Evolutionary conservation across 2,888 invertebrate genomes (phyloP), one percentile per base, ranked within the genome.

Genomic region (Andrena camellia): DNA sequence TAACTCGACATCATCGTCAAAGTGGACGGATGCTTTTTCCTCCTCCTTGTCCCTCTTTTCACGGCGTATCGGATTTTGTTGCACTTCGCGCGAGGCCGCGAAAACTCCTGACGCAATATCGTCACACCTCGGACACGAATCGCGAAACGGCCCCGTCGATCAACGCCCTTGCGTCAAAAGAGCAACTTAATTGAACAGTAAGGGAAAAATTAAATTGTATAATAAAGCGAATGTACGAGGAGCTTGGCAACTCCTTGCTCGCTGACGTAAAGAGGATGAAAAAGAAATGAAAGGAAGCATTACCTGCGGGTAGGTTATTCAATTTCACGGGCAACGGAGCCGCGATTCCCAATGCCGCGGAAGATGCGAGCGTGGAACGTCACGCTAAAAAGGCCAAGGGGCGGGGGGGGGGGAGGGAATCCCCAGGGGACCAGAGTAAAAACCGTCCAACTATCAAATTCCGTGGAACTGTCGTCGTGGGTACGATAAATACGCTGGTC

Each of bases 391-490:
- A 57, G 20, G 33, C 75, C 31, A 31, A 33, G 5, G 6, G 29
- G n/a, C n/a, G n/a, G n/a, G 63, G 13, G 67, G 26, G 26, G 23
- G 8, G n/a, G 31, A 31, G 33, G 10, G 33, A 29, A 35, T 72
- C 5, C 70, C 81, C 60, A 42, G 31, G 6, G 70, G 57, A 48
- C 13, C 2, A 10, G 20, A 20, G 73, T 75, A 85, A 88, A 84
- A 88, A 88, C 69, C 74, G 73, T 64, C 59, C 74, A 74, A 74
- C 86, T 76, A 88, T 86, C 85, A 79, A 86, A 88, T 88, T 86
- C 86, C 79, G 76, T 60, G 81, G 31, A 74, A 88, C 75, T 83
- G 79, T 86, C 83, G 86, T 66, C 86, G 72, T 17, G 86, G 79
- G 78, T 62, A 75, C 79, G 79, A 86, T 89, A 88, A 89, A 87